A percentile compares a stretch with the other conserved stretches of the same genome.
These are phyloP conservation scores for Mycalesis mineus DNA, from an alignment of 2,888 invertebrate species.

Conservation along the genomic window DNA sequence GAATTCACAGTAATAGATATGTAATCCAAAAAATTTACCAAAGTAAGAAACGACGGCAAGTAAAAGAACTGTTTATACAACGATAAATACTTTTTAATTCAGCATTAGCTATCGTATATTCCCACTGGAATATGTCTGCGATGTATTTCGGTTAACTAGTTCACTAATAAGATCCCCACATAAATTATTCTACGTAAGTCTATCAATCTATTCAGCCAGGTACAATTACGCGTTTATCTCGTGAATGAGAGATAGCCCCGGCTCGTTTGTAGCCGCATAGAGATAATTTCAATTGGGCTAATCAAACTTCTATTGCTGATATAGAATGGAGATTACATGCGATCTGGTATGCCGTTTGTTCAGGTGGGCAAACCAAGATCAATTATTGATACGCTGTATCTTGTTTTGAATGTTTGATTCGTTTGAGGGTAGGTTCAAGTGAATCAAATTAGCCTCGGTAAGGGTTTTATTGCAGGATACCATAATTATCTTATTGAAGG, in stretches of 20 bases:
- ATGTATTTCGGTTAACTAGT: background rate
- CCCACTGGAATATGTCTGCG: background rate
- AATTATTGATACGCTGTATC: conserved; percentile 12
- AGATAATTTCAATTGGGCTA: conserved; percentile 8
- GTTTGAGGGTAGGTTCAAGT: too few species aligned
- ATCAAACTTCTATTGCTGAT: conserved; percentile 4
- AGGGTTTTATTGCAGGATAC: too few species aligned
- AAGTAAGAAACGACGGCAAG: background rate
- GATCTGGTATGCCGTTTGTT: conserved; percentile 24
- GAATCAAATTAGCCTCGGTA: too few species aligned
- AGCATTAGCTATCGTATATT: background rate
- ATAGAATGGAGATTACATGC: background rate
- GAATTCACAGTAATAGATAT: too few species aligned
- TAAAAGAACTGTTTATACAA: background rate
- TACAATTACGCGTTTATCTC: background rate
- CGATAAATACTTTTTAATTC: background rate
- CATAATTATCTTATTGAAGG: too few species aligned
- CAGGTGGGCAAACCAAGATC: conserved; percentile 7
- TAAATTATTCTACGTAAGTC: background rate
- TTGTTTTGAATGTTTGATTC: conserved; percentile 13
- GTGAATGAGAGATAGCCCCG: background rate
- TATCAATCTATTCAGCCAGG: background rate
- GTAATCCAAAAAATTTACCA: background rate
- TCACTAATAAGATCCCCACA: background rate
- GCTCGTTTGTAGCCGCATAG: conserved; percentile 6